Evolutionary conservation across 1,140 invertebrate species (phyloP).

Genomic region (Ostrea denselamellosa): DNA sequence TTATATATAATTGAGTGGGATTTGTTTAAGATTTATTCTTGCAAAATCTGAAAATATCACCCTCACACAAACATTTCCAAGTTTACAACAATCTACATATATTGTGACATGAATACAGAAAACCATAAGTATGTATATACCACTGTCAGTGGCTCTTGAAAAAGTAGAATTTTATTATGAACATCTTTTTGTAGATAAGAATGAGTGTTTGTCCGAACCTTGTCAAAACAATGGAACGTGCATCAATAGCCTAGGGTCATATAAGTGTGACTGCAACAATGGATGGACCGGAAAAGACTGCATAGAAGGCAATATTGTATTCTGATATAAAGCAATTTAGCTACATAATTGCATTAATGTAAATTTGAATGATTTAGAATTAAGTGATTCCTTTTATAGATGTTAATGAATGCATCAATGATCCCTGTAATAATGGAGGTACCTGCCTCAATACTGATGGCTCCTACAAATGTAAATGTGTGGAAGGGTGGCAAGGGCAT

Average conservation of each 20-base stretch:
- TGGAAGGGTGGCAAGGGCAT: slow-evolving; percentile 12
- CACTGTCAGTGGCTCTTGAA: not conserved
- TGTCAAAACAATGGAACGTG: slow-evolving; percentile 94
- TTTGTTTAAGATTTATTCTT: no score
- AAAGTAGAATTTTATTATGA: not conserved
- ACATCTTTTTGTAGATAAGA: slow-evolving; percentile 49
- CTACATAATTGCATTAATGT: not conserved
- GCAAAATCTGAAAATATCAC: no score
- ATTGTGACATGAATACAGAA: no score
- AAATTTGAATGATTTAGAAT: not conserved
- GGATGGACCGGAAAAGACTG: slow-evolving; percentile 87
- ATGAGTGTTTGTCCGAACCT: slow-evolving; percentile 85
- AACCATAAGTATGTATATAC: not conserved
- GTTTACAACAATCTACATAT: no score
- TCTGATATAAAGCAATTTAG: not conserved
- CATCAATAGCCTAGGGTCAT: slow-evolving; percentile 63
- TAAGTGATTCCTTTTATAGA: not conserved
- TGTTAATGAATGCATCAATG: slow-evolving; percentile 16
- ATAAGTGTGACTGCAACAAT: slow-evolving; percentile 90
- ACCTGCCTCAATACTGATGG: slow-evolving; percentile 23
- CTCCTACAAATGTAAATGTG: slow-evolving; percentile 31
- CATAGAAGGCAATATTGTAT: slow-evolving; percentile 85
- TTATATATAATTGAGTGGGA: no score
- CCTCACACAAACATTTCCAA: no score
- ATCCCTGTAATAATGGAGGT: slow-evolving; percentile 37